These are phyloP conservation scores for Solea solea DNA, from an alignment of 2,113 vertebrate species.

Conservation along the genomic window DNA sequence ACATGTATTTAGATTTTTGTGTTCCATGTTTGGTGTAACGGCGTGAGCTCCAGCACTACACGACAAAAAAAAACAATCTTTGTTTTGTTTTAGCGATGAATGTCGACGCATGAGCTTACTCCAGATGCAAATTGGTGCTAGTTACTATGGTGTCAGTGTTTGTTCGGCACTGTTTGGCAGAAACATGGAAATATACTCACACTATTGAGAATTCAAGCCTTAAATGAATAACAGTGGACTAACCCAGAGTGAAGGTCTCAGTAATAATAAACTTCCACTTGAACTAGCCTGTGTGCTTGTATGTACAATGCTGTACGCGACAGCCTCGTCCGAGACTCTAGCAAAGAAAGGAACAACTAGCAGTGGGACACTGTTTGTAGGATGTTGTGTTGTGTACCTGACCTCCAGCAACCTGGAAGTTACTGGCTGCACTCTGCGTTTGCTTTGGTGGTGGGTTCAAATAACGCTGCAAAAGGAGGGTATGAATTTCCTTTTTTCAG, in stretches of 20 bases:
- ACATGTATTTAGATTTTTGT: not conserved
- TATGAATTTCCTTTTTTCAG: conserved; percentile 46
- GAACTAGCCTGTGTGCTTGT: conserved; percentile 10
- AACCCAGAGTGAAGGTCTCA: conserved; percentile 19
- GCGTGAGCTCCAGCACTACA: conserved; percentile 8
- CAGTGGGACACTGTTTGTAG: conserved; percentile 42
- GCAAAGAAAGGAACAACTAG: conserved; percentile 24
- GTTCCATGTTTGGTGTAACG: conserved; percentile 14
- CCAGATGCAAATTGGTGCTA: conserved; percentile 59
- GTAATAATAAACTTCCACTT: conserved; percentile 11
- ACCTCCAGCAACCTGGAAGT: conserved; percentile 28
- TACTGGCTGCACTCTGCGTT: conserved; percentile 22
- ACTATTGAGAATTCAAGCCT: conserved; percentile 58
- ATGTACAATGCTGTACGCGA: not conserved
- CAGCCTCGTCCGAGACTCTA: conserved; percentile 17
- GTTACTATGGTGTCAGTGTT: conserved; percentile 43
- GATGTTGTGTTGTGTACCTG: conserved; percentile 56
- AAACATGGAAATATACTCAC: conserved; percentile 41
- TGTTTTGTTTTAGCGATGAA: conserved; percentile 16
- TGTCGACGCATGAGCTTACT: conserved; percentile 24
- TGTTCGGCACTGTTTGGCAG: conserved; percentile 35
- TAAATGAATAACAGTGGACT: conserved; percentile 44
- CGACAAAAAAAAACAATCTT: not conserved
- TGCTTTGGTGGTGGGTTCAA: conserved; percentile 66
- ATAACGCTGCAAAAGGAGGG: conserved; percentile 58